Percentiles rank a stretch among this genome's conserved stretches.
Evolutionary conservation across 2,797 vertebrate species (phyloP).

Genomic region (Crax fasciolata): DNA sequence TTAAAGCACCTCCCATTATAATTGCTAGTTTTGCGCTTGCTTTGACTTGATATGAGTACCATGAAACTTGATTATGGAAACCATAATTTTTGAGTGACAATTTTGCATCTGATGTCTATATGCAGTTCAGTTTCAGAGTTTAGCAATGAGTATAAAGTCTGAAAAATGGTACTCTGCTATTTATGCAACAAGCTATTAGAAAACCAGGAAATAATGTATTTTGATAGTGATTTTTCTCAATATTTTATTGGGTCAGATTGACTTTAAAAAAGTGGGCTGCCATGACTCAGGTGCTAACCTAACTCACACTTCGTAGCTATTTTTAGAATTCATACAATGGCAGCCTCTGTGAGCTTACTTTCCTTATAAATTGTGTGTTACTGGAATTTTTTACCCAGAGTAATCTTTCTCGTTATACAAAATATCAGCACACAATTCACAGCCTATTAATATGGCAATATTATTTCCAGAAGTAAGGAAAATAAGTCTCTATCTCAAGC

Average conservation of each 20-base stretch:
- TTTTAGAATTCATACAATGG: constrained; percentile 14
- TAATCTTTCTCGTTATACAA: constrained; percentile 47
- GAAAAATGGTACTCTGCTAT: neutral
- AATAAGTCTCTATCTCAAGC: constrained; percentile 53
- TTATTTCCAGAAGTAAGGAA: constrained; percentile 51
- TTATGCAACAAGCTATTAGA: neutral
- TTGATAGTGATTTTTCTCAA: neutral
- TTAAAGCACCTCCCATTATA: neutral
- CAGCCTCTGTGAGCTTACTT: constrained; percentile 31
- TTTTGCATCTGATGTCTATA: neutral
- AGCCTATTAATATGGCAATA: constrained; percentile 48
- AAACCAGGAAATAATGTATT: neutral
- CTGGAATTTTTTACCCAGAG: neutral
- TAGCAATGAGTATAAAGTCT: neutral
- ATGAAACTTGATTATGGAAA: neutral
- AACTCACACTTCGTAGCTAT: constrained; percentile 39
- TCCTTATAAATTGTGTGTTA: constrained; percentile 31
- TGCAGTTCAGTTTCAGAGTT: neutral
- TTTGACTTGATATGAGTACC: neutral
- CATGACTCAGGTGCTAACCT: neutral
- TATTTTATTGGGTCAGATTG: neutral
- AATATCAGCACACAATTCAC: constrained; percentile 43
- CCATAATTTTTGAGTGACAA: neutral
- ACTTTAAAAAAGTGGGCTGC: constrained; percentile 3
- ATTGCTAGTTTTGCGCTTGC: neutral